Conservation (phyloP, 2,888 invertebrate species). For the Hoplodrina blanda region DNA sequence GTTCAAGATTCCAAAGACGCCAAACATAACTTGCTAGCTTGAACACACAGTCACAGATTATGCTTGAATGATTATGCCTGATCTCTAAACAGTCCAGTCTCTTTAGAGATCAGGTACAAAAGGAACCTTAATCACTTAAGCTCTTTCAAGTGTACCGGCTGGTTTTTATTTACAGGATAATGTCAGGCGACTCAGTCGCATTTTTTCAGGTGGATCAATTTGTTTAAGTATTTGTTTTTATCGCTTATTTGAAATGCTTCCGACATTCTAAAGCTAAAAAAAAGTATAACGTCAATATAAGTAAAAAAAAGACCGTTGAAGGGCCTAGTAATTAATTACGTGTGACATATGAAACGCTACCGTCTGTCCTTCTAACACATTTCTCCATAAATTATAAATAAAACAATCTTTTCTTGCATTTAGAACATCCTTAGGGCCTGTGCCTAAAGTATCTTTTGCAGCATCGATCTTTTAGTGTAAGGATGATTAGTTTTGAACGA, state of each 20-base stretch:
- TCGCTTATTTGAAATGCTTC: slow-evolving; percentile 6
- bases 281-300: slow-evolving; percentile 11
- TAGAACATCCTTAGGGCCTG: slow-evolving; percentile 38
- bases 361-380: slow-evolving; percentile 74
- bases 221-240: not conserved
- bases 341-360: slow-evolving; percentile 82
- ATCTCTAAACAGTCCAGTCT: too few relatives aligned
- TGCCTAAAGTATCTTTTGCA: slow-evolving; percentile 53
- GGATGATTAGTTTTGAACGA: slow-evolving; percentile 59
- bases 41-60: too few relatives aligned
- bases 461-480: slow-evolving; percentile 13
- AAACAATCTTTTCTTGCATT: slow-evolving; percentile 50
- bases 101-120: too few relatives aligned
- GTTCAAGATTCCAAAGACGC: too few relatives aligned
- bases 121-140: too few relatives aligned
- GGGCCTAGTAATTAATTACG: slow-evolving; percentile 80
- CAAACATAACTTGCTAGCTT: too few relatives aligned
- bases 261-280: slow-evolving; percentile 10
- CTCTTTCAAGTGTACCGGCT: too few relatives aligned
- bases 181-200: too few relatives aligned
- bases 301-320: slow-evolving; percentile 59
- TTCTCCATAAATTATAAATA: slow-evolving; percentile 76
- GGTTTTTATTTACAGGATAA: too few relatives aligned
- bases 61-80: too few relatives aligned
- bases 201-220: too few relatives aligned